phyloP scores from a whole-genome alignment of 2,113 vertebrate species.

The Piprites chloris region DNA sequence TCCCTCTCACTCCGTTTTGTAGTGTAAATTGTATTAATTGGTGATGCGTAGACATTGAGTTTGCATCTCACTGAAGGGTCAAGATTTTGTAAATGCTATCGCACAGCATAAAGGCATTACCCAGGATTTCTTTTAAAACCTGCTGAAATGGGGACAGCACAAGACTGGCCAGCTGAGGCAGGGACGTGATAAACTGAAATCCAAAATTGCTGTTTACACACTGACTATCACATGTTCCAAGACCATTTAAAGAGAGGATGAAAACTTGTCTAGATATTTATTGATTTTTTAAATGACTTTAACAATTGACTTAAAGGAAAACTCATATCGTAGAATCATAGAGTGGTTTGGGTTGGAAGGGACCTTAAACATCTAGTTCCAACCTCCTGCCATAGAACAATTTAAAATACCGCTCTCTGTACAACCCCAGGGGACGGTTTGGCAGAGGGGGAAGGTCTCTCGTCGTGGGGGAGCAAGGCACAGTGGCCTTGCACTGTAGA shows the following conservation, averaged over 20 bases:
- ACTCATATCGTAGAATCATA: neutral
- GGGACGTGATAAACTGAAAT: neutral
- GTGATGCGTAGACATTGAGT: neutral
- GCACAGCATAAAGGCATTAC: neutral
- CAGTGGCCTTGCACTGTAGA: neutral
- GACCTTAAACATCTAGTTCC: neutral
- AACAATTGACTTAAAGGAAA: neutral
- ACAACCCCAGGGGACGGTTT: neutral
- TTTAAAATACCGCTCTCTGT: neutral
- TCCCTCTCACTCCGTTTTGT: neutral
- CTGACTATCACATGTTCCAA: neutral
- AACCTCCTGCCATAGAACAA: neutral
- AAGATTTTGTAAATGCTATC: neutral
- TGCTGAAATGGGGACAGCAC: neutral
- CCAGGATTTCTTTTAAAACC: neutral
- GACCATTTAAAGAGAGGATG: neutral
- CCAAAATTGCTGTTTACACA: neutral
- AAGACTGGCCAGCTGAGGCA: neutral
- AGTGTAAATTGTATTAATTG: neutral
- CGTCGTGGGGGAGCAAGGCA: neutral
- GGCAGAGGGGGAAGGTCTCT: neutral
- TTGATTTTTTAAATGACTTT: neutral
- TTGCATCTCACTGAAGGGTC: neutral
- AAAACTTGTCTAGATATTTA: neutral
- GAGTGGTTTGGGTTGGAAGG: neutral